phyloP scores from a whole-genome alignment of 2,888 invertebrate genomes.

The Tanypteryx hageni region DNA sequence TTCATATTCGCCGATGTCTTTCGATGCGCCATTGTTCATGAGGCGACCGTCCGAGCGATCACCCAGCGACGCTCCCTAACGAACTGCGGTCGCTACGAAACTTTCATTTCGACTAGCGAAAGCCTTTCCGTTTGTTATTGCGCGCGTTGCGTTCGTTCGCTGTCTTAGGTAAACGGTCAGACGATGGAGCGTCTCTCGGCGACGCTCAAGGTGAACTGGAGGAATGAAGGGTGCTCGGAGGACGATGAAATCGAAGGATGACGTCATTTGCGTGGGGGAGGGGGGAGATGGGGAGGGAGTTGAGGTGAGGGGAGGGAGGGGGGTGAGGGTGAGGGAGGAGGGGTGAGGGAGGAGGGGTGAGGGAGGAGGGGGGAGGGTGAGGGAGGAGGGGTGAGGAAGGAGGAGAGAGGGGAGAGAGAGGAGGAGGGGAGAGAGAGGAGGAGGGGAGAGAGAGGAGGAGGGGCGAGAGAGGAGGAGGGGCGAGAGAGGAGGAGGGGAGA shows the following conservation, averaged over 20 bases:
- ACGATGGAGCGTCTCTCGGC: background rate
- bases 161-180: constrained; percentile 44
- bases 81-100: no score
- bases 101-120: no score
- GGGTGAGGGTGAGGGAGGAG: no score
- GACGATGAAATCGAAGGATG: constrained; percentile 28
- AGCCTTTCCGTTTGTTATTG: constrained; percentile 17
- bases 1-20: no score
- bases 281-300: background rate
- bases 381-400: background rate
- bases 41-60: no score
- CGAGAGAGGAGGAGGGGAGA: background rate
- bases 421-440: background rate
- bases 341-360: background rate
- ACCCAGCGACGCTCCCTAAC: no score
- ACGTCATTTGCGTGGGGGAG: constrained; percentile 31
- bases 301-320: background rate
- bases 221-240: background rate
- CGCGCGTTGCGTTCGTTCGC: background rate
- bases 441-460: background rate
- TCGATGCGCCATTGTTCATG: no score
- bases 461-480: background rate
- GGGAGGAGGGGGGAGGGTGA: background rate
- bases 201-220: constrained; percentile 53
- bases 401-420: background rate